Evolutionary conservation across 2,113 vertebrate species (phyloP), one percentile per base, ranked within the genome.

Genomic region (Silurus glanis): DNA sequence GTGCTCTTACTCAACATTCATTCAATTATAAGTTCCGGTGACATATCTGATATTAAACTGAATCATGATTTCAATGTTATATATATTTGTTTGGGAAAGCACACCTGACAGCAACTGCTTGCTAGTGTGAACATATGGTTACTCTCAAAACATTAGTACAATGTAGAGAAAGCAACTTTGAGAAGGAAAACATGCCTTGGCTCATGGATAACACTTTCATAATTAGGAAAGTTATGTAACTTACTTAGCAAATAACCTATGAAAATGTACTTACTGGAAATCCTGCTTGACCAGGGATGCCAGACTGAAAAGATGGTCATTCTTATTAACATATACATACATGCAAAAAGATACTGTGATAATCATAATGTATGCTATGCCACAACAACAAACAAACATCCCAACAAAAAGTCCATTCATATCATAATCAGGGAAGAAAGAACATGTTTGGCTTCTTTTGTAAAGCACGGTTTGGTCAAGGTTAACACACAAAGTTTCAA

Each of bases 211-310:
- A 14, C 14, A 71, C 2, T 3, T 69, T 37, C 25, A 37, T 69
- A 14, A 69, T 69, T 64, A 64, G 10, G 25, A 66, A 67, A 67
- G 13, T 4, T 28, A 12, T 37, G 66, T 6, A 67, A 28, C 25
- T 37, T 19, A 76, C 13, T 75, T n/a, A 25, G 0, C 10, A 58
- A 51, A 9, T 49, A 67, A 58, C 19, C 58, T 14, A 21, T 28
- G 21, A n/a, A 67, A 49, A 53, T 28, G 49, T 37, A 92, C 94
- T 2, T 91, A 95, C 95, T 0, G 92, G 94, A 59, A 93, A 89
- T 90, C 93, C 94, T 69, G 93, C 85, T 87, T 90, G 88, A 10
- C 93, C 94, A 10, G 90, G 91, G 71, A 75, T 0, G 51, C 90
- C 89, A 10, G 1, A 89, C 94, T 95, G 53, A 64, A 87, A 87